Percentiles rank a stretch among this genome's conserved stretches.
Conservation (phyloP, 2,888 invertebrate species). For the Drosophila lacicola region DNA sequence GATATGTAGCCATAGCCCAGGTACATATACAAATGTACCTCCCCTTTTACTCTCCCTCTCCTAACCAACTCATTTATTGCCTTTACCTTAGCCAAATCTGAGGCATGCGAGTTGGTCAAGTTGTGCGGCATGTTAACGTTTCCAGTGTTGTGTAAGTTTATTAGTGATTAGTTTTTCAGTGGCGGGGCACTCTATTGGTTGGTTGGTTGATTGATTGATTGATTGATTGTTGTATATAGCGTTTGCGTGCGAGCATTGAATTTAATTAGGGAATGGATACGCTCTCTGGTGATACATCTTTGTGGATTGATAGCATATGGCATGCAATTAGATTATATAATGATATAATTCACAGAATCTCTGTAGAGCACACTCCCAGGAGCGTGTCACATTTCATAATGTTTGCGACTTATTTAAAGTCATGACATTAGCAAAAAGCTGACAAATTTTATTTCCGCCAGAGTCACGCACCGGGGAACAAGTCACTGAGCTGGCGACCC, state of each 20-base stretch:
- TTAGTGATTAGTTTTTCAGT: constrained; percentile 70
- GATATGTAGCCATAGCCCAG: constrained; percentile 53
- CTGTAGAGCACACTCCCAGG: constrained; percentile 25
- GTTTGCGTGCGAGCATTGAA: constrained; percentile 31
- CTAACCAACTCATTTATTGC: neutral
- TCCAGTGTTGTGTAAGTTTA: constrained; percentile 51
- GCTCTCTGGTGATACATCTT: constrained; percentile 21
- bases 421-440: constrained; percentile 62
- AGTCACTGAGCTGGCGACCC: constrained; percentile 72
- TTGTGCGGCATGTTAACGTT: constrained; percentile 45
- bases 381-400: constrained; percentile 36
- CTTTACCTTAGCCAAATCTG: neutral
- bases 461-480: constrained; percentile 75
- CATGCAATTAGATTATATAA: constrained; percentile 29
- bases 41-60: neutral
- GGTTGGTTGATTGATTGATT: constrained; percentile 62
- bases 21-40: constrained; percentile 16
- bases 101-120: constrained; percentile 17
- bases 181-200: constrained; percentile 40
- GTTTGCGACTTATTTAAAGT: constrained; percentile 69
- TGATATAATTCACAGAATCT: constrained; percentile 48
- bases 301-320: constrained; percentile 11
- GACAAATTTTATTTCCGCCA: constrained; percentile 77
- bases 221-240: constrained; percentile 26
- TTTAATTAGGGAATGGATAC: constrained; percentile 47